These are phyloP conservation scores for Cossypha heuglini DNA, from an alignment of 2,797 vertebrate genomes.

Conservation along the genomic window DNA sequence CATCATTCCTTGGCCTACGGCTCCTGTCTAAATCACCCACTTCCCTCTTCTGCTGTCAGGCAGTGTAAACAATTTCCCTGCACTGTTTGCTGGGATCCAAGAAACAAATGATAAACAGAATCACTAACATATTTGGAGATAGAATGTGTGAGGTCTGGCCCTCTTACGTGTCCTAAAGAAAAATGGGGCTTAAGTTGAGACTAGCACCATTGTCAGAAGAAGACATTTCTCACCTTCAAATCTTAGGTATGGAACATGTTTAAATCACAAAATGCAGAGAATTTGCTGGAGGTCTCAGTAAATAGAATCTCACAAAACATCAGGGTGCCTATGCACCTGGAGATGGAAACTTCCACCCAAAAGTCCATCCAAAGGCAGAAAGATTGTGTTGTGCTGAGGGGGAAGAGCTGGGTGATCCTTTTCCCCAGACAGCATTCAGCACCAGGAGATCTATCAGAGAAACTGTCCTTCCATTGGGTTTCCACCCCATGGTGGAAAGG, in stretches of 20 bases:
- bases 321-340: not conserved
- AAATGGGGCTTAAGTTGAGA: not conserved
- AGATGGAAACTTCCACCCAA: not conserved
- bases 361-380: not conserved
- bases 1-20: not conserved
- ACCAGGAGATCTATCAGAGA: not conserved
- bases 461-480: not conserved
- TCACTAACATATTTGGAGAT: not conserved
- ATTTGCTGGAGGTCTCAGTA: not conserved
- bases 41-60: not conserved
- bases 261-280: not conserved
- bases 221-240: not conserved
- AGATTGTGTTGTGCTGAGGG: rapidly evolving
- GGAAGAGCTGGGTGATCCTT: not conserved
- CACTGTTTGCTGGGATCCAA: not conserved
- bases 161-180: not conserved
- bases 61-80: not conserved
- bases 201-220: not conserved
- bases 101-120: not conserved
- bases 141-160: not conserved
- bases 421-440: not conserved
- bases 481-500: not conserved
- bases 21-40: not conserved
- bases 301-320: not conserved
- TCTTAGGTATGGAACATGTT: not conserved